Evolutionary conservation across 2,888 invertebrate genomes (phyloP), one percentile per base, ranked within the genome.

Genomic region (Eumerus sabulonum): DNA sequence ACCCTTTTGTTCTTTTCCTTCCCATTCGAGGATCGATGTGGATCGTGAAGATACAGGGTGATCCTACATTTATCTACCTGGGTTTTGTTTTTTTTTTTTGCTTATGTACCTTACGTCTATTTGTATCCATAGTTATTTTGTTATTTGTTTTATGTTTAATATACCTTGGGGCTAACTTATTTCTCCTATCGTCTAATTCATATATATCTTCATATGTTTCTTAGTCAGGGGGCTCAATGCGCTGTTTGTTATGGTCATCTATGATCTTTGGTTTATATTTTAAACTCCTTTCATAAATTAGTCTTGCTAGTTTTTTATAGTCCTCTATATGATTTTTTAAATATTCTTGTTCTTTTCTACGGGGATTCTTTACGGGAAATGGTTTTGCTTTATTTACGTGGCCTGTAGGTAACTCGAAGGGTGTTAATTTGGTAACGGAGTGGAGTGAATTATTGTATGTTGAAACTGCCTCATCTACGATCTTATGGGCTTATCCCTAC

Each of bases 391-490:
- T 45, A 11, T 45, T 11, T 45, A 45, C n/a, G n/a, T n/a, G n/a
- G n/a, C n/a, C n/a, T n/a, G n/a, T n/a, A n/a, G n/a, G n/a, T n/a
- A n/a, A n/a, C n/a, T 63, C 72, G 12, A 66, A 77, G 1, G 72
- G 79, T 1, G 73, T 59, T 38, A 68, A 13, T 40, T 66, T 66
- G 0, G 77, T 72, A n/a, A 38, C 17, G 12, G 71, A 76, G 27
- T 64, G 66, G 5, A 71, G 57, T 1, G 19, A 35, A 66, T n/a
- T 0, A n/a, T n/a, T n/a, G n/a, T n/a, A n/a, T n/a, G n/a, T n/a
- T n/a, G n/a, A n/a, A n/a, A n/a, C 38, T 0, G 59, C 66, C 50
- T 81, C 72, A 40, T 72, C 40, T 51, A 74, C 45, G 9, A 77
- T 70, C 27, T 36, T 4, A 70, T 44, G 9, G 51, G 54, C 48